These are phyloP conservation scores for Acridotheres tristis DNA, from an alignment of 2,797 vertebrate genomes.

Conservation along the genomic window DNA sequence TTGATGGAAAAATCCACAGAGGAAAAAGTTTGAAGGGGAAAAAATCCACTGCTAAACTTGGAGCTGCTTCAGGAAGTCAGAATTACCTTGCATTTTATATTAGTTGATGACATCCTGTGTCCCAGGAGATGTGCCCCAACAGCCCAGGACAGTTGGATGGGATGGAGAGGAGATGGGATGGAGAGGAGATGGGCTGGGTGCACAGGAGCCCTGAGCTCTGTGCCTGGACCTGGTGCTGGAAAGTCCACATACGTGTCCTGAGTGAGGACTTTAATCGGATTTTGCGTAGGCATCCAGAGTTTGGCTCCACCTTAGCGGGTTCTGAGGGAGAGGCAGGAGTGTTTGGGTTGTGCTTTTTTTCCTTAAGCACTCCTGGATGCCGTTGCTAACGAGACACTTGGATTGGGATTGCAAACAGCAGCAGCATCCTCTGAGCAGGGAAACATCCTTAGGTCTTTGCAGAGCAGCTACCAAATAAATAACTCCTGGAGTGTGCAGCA, in stretches of 20 bases:
- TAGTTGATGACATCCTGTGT: background rate
- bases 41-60: conserved; percentile 35
- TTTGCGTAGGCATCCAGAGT: background rate
- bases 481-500: background rate
- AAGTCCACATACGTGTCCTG: conserved; percentile 7
- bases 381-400: background rate
- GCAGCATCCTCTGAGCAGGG: background rate
- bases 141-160: background rate
- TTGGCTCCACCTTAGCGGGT: conserved; percentile 13
- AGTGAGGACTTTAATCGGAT: background rate
- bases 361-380: background rate
- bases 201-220: background rate
- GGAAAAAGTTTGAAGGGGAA: conserved; percentile 4
- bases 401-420: background rate
- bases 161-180: background rate
- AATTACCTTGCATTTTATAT: conserved; percentile 38
- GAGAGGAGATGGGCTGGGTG: background rate
- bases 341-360: conserved; percentile 9
- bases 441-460: background rate
- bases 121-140: background rate
- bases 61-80: conserved; percentile 15
- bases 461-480: background rate
- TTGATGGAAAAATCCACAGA: conserved; percentile 55
- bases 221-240: conserved; percentile 38
- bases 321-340: background rate